These are phyloP conservation scores for Athetis lepigone DNA, from an alignment of 2,888 invertebrate species.

Conservation along the genomic window DNA sequence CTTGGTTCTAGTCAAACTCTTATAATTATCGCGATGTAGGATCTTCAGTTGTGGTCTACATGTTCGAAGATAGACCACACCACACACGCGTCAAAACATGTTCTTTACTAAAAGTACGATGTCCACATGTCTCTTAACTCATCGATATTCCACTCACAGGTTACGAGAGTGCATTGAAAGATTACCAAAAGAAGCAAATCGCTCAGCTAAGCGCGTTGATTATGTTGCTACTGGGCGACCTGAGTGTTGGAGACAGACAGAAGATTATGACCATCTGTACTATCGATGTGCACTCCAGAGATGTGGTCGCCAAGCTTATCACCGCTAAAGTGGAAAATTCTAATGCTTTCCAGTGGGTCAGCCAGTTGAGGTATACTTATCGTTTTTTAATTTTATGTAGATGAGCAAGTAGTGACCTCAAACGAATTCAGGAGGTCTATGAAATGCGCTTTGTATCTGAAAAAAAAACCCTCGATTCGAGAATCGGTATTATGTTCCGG, in stretches of 20 bases:
- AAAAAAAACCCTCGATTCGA: no score
- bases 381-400: background rate
- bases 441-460: no score
- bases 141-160: conserved; percentile 73
- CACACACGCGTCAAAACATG: no score
- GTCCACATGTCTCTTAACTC: background rate
- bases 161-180: conserved; percentile 97
- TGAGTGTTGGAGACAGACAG: conserved; percentile 95
- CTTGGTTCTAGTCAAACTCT: no score
- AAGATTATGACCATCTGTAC: conserved; percentile 99
- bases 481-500: no score
- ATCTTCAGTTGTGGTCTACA: no score
- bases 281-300: conserved; percentile 98
- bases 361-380: conserved; percentile 92
- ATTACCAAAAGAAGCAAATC: conserved; percentile 97
- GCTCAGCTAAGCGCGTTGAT: conserved; percentile 96
- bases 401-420: no score
- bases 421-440: no score
- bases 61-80: no score
- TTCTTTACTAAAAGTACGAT: background rate
- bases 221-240: conserved; percentile 94
- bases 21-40: no score
- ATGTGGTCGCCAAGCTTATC: conserved; percentile 97
- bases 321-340: conserved; percentile 94
- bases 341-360: conserved; percentile 97